A percentile compares a stretch with the other conserved stretches of the same genome.
Evolutionary conservation across 2,888 invertebrate genomes (phyloP).

Genomic region (Andrena praecox): DNA sequence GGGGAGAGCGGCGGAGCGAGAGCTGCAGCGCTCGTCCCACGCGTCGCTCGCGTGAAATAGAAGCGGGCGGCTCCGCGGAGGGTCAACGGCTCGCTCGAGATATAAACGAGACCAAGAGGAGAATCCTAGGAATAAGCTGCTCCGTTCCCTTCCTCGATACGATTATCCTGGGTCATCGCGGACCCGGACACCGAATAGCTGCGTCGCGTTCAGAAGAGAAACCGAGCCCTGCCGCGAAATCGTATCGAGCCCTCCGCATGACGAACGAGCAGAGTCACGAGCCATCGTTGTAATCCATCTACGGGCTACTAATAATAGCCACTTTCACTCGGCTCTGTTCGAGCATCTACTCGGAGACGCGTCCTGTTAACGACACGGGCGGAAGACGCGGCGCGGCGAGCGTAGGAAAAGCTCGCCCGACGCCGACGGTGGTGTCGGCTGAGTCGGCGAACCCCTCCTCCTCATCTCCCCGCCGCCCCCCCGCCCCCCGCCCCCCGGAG

Average conservation of each 20-base stretch:
- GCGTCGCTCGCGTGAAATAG: conserved; percentile 53
- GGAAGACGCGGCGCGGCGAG: not conserved
- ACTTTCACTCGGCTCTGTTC: not conserved
- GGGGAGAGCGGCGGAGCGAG: conserved; percentile 15
- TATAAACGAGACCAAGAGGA: conserved; percentile 17
- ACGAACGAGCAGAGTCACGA: not conserved
- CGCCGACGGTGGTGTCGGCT: conserved; percentile 22
- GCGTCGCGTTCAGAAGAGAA: not conserved
- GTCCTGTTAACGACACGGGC: not conserved
- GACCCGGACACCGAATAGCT: not conserved
- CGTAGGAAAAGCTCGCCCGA: not conserved
- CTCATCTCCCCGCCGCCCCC: too few relatives aligned
- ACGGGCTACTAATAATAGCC: conserved; percentile 17
- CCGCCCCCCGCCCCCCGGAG: conserved; percentile 30
- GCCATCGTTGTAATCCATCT: not conserved
- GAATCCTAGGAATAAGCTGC: not conserved
- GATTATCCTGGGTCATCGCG: not conserved
- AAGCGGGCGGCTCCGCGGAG: conserved; percentile 32
- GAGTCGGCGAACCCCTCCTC: conserved; percentile 13
- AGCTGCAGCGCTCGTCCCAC: conserved; percentile 31
- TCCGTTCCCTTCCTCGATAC: not conserved
- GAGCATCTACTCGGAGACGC: conserved; percentile 1
- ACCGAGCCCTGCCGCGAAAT: too few relatives aligned
- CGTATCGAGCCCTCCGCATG: not conserved
- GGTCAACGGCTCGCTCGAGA: conserved; percentile 12